Conservation (phyloP, 2,888 invertebrate species). For the Diarsia brunnea region DNA sequence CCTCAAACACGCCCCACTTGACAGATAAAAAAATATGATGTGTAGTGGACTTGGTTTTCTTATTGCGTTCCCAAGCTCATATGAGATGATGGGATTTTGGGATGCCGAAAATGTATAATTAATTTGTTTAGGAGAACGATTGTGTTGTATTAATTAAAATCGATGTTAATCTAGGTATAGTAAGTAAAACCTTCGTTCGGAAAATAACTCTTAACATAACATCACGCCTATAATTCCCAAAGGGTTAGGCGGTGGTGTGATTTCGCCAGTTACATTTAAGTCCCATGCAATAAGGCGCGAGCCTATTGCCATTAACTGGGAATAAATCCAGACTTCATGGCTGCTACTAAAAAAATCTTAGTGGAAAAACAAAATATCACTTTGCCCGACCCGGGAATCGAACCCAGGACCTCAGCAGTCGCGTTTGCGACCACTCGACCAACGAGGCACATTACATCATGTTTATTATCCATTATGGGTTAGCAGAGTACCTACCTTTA, state of each 20-base stretch:
- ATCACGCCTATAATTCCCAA: background rate
- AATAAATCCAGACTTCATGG: too few species aligned
- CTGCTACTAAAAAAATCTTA: too few species aligned
- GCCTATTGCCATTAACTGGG: too few species aligned
- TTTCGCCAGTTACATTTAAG: too few species aligned
- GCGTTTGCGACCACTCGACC: too few species aligned
- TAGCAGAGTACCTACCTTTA: background rate
- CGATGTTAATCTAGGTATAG: background rate
- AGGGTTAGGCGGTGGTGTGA: too few species aligned
- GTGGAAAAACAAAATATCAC: too few species aligned
- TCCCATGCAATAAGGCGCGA: too few species aligned
- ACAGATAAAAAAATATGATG: slow-evolving; percentile 79
- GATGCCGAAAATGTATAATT: slow-evolving; percentile 10
- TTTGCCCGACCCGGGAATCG: too few species aligned
- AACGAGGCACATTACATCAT: background rate
- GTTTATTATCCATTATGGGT: background rate
- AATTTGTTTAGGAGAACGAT: background rate
- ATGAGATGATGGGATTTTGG: slow-evolving; percentile 42
- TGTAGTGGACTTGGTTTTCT: slow-evolving; percentile 80
- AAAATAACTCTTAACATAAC: background rate
- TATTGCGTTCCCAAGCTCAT: slow-evolving; percentile 78
- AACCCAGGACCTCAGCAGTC: too few species aligned
- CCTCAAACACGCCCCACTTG: slow-evolving; percentile 84
- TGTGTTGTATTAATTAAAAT: background rate
- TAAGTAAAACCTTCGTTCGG: background rate